Evolutionary conservation across 2,113 vertebrate species (phyloP), one percentile per base, ranked within the genome.

Genomic region (Chaetura pelagica): DNA sequence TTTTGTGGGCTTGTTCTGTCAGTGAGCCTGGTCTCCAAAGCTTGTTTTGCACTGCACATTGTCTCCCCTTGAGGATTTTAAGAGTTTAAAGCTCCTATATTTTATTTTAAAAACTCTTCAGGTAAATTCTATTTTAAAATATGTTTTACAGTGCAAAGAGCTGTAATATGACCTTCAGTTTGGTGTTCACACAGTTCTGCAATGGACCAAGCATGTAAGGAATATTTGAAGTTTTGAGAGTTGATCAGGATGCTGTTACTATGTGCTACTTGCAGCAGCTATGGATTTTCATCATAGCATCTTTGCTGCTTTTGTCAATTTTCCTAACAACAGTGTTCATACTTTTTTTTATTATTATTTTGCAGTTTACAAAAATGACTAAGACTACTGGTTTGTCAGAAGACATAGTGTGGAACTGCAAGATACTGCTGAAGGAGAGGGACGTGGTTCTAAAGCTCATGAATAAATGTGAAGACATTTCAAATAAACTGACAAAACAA

Each of bases 391-490:
- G 98, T 21, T 97, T 99, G 63, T 99, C 99, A 8, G 98, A 98
- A 95, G 98, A 98, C 48, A 97, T 99, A 63, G 95, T 99, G 78
- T 96, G 98, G 94, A 98, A 99, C 85, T 99, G 99, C 97, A 99
- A 97, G 96, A 98, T 97, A 21, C 97, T 99, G 84, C 98, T 99
- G 82, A 99, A 98, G 95, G 99, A 99, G 94, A 98, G 99, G 27
- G 98, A 98, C 10, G 99, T 99, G n/a, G 98, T 99, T 83, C 94
- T 98, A 86, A 98, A 97, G 32, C 99, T 99, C 49, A 99, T 99
- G 99, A 98, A 98, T 94, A 99, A 99, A 96, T 99, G 99, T 96
- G 98, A 99, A 96, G 98, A 97, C 6, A 99, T 99, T 97, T 98
- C 99, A 94, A 98, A 98, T 85, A 99, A 98, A 84, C 98, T 99